phyloP scores from a whole-genome alignment of 1,140 invertebrate species.

The Epicauta chinensis region DNA sequence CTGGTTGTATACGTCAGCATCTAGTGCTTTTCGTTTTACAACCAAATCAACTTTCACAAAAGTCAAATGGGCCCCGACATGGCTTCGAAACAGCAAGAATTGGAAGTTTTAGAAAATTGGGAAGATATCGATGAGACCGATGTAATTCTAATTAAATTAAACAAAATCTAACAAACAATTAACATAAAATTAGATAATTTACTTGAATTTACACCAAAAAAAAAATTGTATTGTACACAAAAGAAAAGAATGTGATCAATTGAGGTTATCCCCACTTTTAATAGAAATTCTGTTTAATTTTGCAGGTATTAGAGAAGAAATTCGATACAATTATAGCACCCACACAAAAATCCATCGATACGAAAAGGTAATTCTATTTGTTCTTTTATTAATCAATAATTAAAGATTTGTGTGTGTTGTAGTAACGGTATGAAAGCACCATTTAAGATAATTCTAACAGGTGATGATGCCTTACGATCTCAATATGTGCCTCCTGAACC shows the following conservation, averaged over 20 bases:
- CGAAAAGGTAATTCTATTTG: constrained; percentile 29
- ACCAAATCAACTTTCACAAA: too few species aligned
- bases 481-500: constrained; percentile 58
- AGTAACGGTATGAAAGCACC: constrained; percentile 31
- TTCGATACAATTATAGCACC: constrained; percentile 36
- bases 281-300: constrained; percentile 18
- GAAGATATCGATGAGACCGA: constrained; percentile 42
- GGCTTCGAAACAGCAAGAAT: constrained; percentile 41
- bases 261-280: constrained; percentile 20
- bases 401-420: constrained; percentile 19
- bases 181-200: constrained; percentile 7
- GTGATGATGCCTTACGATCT: constrained; percentile 41
- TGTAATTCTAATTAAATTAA: constrained; percentile 30
- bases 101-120: constrained; percentile 41
- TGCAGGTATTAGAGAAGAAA: constrained; percentile 40
- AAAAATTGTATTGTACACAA: too few species aligned
- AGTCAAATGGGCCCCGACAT: constrained; percentile 34
- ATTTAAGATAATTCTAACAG: constrained; percentile 37
- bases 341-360: constrained; percentile 26
- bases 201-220: not conserved
- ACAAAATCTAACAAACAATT: not conserved
- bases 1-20: too few species aligned
- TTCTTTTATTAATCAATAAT: not conserved
- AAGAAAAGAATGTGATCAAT: not conserved
- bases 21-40: too few species aligned